These are phyloP conservation scores for Entomobrya proxima DNA, from an alignment of 2,888 invertebrate genomes.

Conservation along the genomic window DNA sequence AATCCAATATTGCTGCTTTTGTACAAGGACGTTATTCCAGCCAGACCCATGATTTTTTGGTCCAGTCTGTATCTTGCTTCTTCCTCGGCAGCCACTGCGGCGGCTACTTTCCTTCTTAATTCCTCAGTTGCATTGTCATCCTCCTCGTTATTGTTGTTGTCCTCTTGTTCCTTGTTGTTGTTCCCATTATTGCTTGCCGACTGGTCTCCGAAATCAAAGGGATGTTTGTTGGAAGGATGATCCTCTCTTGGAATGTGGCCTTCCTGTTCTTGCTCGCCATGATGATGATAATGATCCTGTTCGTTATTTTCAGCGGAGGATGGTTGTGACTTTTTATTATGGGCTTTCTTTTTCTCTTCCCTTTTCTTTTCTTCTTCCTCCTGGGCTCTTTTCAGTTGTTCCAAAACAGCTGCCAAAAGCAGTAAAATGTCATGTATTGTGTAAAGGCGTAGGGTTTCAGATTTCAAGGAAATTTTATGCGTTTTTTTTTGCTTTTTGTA, in stretches of 20 bases:
- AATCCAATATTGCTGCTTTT: slow-evolving; percentile 52
- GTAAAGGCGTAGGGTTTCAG: not conserved
- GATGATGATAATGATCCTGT: not conserved
- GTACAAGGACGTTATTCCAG: slow-evolving; percentile 42
- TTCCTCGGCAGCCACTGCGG: slow-evolving; percentile 12
- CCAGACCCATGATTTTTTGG: slow-evolving; percentile 48
- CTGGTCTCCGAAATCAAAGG: not conserved
- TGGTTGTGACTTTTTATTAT: not conserved
- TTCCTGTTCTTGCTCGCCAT: not conserved
- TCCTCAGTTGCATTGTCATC: not conserved
- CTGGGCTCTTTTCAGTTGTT: slow-evolving; percentile 46
- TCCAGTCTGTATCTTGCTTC: slow-evolving; percentile 36
- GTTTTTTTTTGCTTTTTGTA: no score
- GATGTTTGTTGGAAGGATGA: no score
- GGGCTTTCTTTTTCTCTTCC: not conserved
- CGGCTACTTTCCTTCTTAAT: slow-evolving; percentile 16
- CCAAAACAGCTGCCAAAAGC: slow-evolving; percentile 53
- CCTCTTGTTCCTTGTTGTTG: not conserved
- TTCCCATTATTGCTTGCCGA: not conserved
- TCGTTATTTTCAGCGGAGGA: not conserved
- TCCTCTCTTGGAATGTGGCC: no score
- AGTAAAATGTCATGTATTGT: not conserved
- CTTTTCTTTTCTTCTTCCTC: slow-evolving; percentile 21
- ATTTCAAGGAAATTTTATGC: slow-evolving; percentile 18
- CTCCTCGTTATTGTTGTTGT: not conserved